phyloP scores from a whole-genome alignment of 1,140 invertebrate species.

The Heliconius himera region DNA sequence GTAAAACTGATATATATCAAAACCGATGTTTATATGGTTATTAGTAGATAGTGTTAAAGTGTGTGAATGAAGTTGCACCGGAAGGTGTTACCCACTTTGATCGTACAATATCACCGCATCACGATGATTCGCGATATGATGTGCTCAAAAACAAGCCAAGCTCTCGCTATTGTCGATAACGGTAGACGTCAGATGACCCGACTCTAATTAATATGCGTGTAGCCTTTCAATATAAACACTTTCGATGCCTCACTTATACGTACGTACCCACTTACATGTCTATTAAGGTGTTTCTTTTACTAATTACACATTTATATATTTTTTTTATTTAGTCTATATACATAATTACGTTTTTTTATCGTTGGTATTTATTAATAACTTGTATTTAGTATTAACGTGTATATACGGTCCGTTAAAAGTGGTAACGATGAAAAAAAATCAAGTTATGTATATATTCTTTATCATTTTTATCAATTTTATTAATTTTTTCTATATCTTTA shows the following conservation, averaged over 20 bases:
- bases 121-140: slow-evolving; percentile 56
- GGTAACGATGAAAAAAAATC: too few relatives aligned
- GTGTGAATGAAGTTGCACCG: slow-evolving; percentile 39
- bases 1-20: too few relatives aligned
- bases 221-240: slow-evolving; percentile 36
- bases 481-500: too few relatives aligned
- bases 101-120: slow-evolving; percentile 47
- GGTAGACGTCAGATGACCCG: slow-evolving; percentile 55
- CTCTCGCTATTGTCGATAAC: slow-evolving; percentile 57
- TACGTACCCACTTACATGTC: neutral
- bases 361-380: too few relatives aligned
- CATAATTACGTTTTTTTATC: too few relatives aligned
- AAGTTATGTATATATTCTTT: too few relatives aligned
- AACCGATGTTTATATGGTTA: neutral
- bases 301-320: neutral
- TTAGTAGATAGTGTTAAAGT: neutral
- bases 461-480: too few relatives aligned
- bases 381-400: too few relatives aligned
- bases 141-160: slow-evolving; percentile 56
- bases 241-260: slow-evolving; percentile 34
- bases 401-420: too few relatives aligned
- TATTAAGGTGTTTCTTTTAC: neutral
- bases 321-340: neutral
- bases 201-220: slow-evolving; percentile 42
- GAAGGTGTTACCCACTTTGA: slow-evolving; percentile 48